These are phyloP conservation scores for Bucorvus abyssinicus DNA, from an alignment of 2,797 vertebrate species.

Conservation along the genomic window DNA sequence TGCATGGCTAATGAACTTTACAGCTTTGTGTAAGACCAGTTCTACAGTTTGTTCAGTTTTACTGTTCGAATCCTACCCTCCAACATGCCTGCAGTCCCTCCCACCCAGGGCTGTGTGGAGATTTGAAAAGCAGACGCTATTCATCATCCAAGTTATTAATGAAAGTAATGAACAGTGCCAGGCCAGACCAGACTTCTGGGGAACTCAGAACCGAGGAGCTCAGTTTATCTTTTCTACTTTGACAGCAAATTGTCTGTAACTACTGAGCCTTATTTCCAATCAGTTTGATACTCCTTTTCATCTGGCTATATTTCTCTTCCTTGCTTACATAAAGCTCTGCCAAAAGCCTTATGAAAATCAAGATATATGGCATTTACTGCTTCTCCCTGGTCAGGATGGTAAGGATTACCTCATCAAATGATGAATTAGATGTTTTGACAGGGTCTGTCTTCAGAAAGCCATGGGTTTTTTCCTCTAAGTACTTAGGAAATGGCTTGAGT, in stretches of 20 bases:
- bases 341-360: neutral
- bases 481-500: constrained; percentile 11
- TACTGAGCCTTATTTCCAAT: neutral
- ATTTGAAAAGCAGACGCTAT: neutral
- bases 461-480: neutral
- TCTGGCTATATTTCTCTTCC: neutral
- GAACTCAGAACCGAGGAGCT: neutral
- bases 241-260: neutral
- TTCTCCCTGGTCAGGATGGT: neutral
- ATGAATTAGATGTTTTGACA: constrained; percentile 24
- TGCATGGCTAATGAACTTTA: neutral
- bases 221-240: neutral
- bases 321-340: neutral
- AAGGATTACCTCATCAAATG: constrained; percentile 33
- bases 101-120: neutral
- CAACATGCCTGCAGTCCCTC: neutral
- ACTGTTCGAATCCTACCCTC: neutral
- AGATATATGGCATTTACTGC: neutral
- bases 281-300: neutral
- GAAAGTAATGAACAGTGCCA: neutral
- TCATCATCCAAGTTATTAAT: neutral
- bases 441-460: neutral
- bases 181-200: neutral
- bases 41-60: neutral
- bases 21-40: neutral